phyloP scores from a whole-genome alignment of 2,113 vertebrate genomes.

The Nestor notabilis region DNA sequence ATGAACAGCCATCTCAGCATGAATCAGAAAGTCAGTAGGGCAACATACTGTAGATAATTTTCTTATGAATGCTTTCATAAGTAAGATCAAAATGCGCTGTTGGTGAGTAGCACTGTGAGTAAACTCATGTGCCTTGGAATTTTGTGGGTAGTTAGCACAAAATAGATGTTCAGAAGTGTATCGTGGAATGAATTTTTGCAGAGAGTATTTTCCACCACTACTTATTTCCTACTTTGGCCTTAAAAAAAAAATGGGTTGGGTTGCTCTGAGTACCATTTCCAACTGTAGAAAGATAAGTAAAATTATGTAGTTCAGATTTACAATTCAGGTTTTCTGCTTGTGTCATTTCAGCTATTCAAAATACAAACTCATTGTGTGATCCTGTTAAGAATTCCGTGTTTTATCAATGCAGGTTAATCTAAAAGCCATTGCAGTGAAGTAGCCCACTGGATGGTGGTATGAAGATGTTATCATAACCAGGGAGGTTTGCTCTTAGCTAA shows the following conservation, averaged over 20 bases:
- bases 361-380: not conserved
- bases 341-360: constrained; percentile 28
- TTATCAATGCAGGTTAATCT: constrained; percentile 30
- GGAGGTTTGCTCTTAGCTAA: not conserved
- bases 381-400: not conserved
- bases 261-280: not conserved
- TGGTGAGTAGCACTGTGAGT: not conserved
- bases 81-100: not conserved
- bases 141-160: not conserved
- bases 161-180: not conserved
- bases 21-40: constrained; percentile 14
- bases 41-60: not conserved
- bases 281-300: constrained; percentile 24
- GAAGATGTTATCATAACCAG: not conserved
- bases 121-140: not conserved
- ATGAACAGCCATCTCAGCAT: constrained; percentile 26
- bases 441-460: not conserved
- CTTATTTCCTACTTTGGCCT: not conserved
- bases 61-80: not conserved
- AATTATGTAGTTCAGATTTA: not conserved
- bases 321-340: constrained; percentile 20
- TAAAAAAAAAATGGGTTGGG: not conserved
- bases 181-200: not conserved
- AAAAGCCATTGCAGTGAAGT: constrained; percentile 4
- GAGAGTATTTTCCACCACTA: not conserved